phyloP scores from a whole-genome alignment of 1,140 invertebrate genomes.

The Zaprionus camerounensis region DNA sequence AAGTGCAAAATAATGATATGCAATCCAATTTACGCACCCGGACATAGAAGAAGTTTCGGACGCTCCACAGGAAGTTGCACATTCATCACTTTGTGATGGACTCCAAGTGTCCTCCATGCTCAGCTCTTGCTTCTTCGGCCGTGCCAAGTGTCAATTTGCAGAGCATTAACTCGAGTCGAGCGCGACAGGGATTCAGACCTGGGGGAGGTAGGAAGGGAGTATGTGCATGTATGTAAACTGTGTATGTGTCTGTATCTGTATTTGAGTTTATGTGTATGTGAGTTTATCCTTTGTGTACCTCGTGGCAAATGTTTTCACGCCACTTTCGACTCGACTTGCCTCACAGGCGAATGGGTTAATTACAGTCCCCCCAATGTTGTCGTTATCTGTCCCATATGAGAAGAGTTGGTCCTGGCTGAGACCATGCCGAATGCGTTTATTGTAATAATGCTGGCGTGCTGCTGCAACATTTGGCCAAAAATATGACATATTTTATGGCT shows the following conservation, averaged over 20 bases:
- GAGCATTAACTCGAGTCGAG: slow-evolving; percentile 60
- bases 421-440: slow-evolving; percentile 66
- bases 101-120: slow-evolving; percentile 18
- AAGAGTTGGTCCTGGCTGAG: slow-evolving; percentile 5
- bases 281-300: slow-evolving; percentile 3
- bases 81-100: slow-evolving; percentile 80
- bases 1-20: slow-evolving; percentile 83
- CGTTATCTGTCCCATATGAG: slow-evolving; percentile 51
- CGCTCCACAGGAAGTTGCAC: slow-evolving; percentile 72
- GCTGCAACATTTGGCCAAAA: slow-evolving; percentile 53
- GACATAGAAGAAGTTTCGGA: slow-evolving; percentile 41
- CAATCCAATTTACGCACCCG: slow-evolving; percentile 74
- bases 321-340: slow-evolving; percentile 4
- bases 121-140: neutral
- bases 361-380: slow-evolving; percentile 26
- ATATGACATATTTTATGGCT: slow-evolving; percentile 80
- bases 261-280: neutral
- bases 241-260: too few relatives aligned
- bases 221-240: neutral
- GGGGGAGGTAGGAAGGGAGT: neutral
- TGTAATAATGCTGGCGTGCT: slow-evolving; percentile 45
- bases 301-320: slow-evolving; percentile 67
- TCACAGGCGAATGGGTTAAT: slow-evolving; percentile 52
- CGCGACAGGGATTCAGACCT: neutral
- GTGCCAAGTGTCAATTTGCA: slow-evolving; percentile 77